Evolutionary conservation across 1,140 invertebrate species (phyloP).

Genomic region (Heliconius himera): DNA sequence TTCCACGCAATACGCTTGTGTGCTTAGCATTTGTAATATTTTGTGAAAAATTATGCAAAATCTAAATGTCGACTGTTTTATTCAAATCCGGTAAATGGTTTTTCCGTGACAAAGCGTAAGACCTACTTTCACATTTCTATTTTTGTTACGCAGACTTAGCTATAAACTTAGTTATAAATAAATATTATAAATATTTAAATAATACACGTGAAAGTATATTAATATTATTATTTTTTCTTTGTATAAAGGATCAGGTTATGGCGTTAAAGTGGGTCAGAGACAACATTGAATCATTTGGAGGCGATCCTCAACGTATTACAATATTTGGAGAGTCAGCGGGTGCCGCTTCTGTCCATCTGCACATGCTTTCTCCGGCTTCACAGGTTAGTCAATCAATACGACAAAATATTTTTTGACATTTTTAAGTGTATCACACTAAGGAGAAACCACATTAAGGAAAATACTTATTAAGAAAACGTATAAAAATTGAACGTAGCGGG

Average conservation of each 20-base stretch:
- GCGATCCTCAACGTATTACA: slow-evolving; percentile 74
- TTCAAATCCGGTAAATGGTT: neutral
- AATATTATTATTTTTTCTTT: neutral
- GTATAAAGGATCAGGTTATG: slow-evolving; percentile 74
- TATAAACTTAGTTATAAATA: neutral
- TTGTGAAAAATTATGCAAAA: too few relatives aligned
- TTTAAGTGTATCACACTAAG: too few relatives aligned
- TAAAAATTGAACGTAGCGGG: too few relatives aligned
- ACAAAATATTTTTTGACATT: neutral
- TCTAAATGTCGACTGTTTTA: neutral
- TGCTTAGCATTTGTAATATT: too few relatives aligned
- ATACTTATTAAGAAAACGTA: too few relatives aligned
- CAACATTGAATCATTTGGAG: slow-evolving; percentile 78
- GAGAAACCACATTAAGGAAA: too few relatives aligned
- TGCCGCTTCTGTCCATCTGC: slow-evolving; percentile 75
- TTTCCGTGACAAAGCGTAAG: neutral
- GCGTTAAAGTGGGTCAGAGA: slow-evolving; percentile 75
- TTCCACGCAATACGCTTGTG: neutral
- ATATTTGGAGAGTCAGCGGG: slow-evolving; percentile 83
- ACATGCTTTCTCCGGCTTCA: slow-evolving; percentile 75
- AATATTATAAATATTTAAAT: neutral
- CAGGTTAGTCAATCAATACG: slow-evolving; percentile 50
- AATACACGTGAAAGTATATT: neutral
- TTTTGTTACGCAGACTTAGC: neutral
- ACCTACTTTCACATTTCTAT: neutral